phyloP scores from a whole-genome alignment of 2,113 vertebrate genomes.

The Zosterops japonicus region DNA sequence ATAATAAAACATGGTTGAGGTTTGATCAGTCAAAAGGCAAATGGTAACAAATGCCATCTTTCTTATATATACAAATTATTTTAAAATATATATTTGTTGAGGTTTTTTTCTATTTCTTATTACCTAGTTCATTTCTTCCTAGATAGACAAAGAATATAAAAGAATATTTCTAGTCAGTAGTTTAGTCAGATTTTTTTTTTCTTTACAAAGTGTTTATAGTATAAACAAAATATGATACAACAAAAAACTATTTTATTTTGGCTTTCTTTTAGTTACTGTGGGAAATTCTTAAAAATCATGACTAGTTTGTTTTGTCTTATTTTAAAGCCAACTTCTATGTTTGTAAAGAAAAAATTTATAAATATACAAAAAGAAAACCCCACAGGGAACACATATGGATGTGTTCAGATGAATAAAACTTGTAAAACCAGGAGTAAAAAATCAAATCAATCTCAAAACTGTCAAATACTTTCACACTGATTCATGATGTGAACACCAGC shows the following conservation, averaged over 20 bases:
- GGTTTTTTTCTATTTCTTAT: not conserved
- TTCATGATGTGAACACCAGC: not conserved
- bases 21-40: not conserved
- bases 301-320: not conserved
- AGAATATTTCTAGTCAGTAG: not conserved
- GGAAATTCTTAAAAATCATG: not conserved
- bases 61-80: not conserved
- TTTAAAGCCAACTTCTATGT: not conserved
- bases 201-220: not conserved
- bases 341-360: not conserved
- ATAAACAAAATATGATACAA: not conserved
- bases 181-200: not conserved
- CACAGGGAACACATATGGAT: not conserved
- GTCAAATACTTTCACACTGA: not conserved
- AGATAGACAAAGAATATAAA: not conserved
- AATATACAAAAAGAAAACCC: not conserved
- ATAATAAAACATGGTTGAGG: not conserved
- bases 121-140: not conserved
- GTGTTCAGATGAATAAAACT: not conserved
- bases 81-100: not conserved
- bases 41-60: not conserved
- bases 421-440: conserved; percentile 13
- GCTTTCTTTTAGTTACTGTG: not conserved
- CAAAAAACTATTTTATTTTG: not conserved
- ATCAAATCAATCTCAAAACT: not conserved